Base-by-base conservation (phyloP, 2,888 invertebrate genomes). In the Philereme transversata region DNA sequence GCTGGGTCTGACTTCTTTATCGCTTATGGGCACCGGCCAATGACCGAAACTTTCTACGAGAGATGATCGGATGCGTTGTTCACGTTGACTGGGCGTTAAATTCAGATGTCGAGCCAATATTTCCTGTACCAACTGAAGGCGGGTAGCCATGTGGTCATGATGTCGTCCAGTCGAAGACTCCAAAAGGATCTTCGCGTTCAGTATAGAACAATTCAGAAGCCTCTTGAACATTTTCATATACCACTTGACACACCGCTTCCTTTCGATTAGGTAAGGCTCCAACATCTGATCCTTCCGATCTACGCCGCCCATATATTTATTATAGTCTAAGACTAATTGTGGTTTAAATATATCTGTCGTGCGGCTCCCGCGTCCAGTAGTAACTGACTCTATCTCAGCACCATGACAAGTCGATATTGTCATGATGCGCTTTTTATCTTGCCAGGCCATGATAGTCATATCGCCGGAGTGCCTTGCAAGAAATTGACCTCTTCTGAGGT, bases 231-330 rank as follows among this genome's bases (percentile, higher is more conserved):
- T 4, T 8, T 48, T 48, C 10, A 48, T 10, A 7, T 48, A 48
- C 48, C 35, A 48, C 35, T 48, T n/a, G n/a, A 35, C 5, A 35
- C 48, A 35, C 7, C 48, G 10, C 8, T 48, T 48, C 3, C 48
- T 8, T 35, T 48, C 48, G n/a, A 48, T 10, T 6, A 48, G 35
- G 35, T 35, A 48, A 0, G 48, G 48, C 10, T 48, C 35, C 0
- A 48, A 8, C 48, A 48, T 48, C 48, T 48, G 48, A 7, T 48
- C 48, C 4, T 48, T 48, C 35, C 35, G 35, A 7, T 48, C 48
- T 1, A 48, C 48, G 35, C 48, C 48, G 5, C 48, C 48, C 48
- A 48, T 48, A 35, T 48, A 35, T 48, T 48, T 48, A 6, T 48
- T 48, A 7, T 48, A 48, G 6, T 48, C 48, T 48, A 48, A 10